Evolutionary conservation across 2,888 invertebrate genomes (phyloP).

Genomic region (Trissoscelio sp.): DNA sequence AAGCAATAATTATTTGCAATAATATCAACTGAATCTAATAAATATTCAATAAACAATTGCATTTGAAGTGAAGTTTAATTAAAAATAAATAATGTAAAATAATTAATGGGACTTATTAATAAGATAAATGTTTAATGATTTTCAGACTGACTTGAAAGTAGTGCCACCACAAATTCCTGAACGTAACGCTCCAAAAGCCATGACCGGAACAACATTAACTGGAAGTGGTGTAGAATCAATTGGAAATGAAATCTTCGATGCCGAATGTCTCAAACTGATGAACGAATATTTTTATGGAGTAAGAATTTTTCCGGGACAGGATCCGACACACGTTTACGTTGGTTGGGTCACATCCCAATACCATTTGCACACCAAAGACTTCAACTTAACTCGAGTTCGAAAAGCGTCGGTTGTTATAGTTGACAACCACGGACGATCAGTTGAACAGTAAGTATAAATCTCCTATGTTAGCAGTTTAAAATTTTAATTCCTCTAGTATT

Average conservation of each 20-base stretch:
- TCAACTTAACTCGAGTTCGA: constrained; percentile 93
- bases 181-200: constrained; percentile 87
- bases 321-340: constrained; percentile 96
- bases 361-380: constrained; percentile 94
- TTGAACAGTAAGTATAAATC: constrained; percentile 87
- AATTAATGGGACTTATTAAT: too few relatives aligned
- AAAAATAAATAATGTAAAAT: too few relatives aligned
- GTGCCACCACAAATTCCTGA: constrained; percentile 87
- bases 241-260: constrained; percentile 94
- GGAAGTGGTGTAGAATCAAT: constrained; percentile 91
- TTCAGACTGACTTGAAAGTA: constrained; percentile 86
- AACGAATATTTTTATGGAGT: constrained; percentile 98
- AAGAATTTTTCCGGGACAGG: constrained; percentile 96
- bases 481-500: background rate
- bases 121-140: too few relatives aligned
- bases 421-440: constrained; percentile 90
- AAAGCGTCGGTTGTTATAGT: constrained; percentile 92
- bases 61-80: too few relatives aligned
- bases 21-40: too few relatives aligned
- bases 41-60: too few relatives aligned
- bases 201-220: constrained; percentile 89
- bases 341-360: constrained; percentile 99
- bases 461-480: background rate
- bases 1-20: too few relatives aligned
- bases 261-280: constrained; percentile 94